Percentiles rank a stretch among this genome's conserved stretches.
phyloP scores from a whole-genome alignment of 2,888 invertebrate species.

The Entomobrya multifasciata region DNA sequence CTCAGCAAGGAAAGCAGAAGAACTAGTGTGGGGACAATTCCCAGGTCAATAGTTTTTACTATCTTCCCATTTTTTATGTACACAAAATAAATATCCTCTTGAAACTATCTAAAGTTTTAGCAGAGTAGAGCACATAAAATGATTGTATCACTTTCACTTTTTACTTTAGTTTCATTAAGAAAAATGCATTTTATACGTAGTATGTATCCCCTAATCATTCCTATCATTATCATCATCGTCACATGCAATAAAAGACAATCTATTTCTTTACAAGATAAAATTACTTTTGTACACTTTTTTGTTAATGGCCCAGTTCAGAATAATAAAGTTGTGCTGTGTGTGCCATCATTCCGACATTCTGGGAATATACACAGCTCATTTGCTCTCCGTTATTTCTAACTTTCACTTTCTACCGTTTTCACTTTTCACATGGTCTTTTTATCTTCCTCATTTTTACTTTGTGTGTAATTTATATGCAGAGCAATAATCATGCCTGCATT shows the following conservation, averaged over 20 bases:
- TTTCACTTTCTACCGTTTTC: not conserved
- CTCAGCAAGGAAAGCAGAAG: too few relatives aligned
- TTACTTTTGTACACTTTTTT: not conserved
- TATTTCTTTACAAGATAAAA: not conserved
- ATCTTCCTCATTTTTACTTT: too few relatives aligned
- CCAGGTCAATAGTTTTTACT: conserved; percentile 41
- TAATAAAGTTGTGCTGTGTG: not conserved
- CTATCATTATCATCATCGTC: not conserved
- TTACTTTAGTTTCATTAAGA: not conserved
- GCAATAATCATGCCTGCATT: too few relatives aligned
- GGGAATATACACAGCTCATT: not conserved
- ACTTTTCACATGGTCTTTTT: not conserved
- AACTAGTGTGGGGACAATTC: not conserved
- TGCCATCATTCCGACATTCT: not conserved
- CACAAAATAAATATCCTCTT: too few relatives aligned
- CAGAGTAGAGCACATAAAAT: too few relatives aligned
- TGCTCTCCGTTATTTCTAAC: not conserved
- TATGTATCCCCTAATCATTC: not conserved
- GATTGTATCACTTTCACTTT: conserved; percentile 18
- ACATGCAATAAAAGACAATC: not conserved
- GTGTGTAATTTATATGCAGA: too few relatives aligned
- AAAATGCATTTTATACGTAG: not conserved
- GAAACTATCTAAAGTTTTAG: too few relatives aligned
- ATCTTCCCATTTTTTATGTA: conserved; percentile 30
- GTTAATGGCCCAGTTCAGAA: conserved; percentile 9